Evolutionary conservation across 2,113 vertebrate species (phyloP).

Genomic region (Hemiprocne comata): DNA sequence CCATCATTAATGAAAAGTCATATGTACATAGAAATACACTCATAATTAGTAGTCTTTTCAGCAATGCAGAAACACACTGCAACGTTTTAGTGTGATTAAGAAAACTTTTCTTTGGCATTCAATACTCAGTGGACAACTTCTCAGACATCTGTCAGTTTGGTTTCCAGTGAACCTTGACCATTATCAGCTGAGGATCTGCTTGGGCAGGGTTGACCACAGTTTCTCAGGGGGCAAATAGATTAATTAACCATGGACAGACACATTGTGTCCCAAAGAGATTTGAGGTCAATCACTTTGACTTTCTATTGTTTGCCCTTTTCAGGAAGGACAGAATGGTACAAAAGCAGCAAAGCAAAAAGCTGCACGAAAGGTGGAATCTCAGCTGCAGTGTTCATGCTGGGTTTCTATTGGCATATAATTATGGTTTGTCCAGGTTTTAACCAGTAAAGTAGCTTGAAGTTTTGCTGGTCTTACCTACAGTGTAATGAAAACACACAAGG

Average conservation of each 20-base stretch:
- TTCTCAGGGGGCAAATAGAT: conserved; percentile 31
- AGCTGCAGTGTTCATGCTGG: not conserved
- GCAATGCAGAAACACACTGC: not conserved
- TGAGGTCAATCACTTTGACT: not conserved
- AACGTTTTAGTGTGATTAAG: not conserved
- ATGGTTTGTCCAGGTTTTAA: not conserved
- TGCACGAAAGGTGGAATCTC: not conserved
- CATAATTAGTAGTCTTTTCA: not conserved
- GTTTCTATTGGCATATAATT: conserved; percentile 7
- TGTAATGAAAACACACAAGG: not conserved
- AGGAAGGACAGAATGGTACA: not conserved
- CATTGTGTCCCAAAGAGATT: not conserved
- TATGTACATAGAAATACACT: not conserved
- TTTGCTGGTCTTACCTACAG: not conserved
- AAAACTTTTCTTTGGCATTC: not conserved
- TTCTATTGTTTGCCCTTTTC: not conserved
- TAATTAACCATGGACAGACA: conserved; percentile 17
- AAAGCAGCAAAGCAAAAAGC: not conserved
- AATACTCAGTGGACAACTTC: not conserved
- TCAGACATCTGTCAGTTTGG: not conserved
- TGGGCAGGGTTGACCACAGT: not conserved
- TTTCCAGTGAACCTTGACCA: not conserved
- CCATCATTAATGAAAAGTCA: not conserved
- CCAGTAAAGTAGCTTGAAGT: not conserved
- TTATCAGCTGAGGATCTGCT: not conserved